A percentile compares a stretch with the other conserved stretches of the same genome.
These are phyloP conservation scores for Propithecus coquereli DNA, from an alignment of 2,113 vertebrate genomes.

Conservation along the genomic window DNA sequence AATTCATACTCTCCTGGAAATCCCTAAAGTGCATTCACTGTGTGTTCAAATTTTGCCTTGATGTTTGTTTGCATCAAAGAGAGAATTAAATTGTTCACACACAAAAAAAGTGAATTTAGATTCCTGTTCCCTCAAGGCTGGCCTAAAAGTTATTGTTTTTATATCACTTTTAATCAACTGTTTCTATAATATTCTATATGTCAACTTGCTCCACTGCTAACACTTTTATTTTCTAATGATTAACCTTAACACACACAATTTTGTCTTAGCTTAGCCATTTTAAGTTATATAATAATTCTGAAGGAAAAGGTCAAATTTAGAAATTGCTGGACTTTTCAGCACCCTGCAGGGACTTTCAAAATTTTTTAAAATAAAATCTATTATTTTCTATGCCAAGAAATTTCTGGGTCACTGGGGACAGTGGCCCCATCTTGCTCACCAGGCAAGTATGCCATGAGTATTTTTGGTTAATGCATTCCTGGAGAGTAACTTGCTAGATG, in stretches of 20 bases:
- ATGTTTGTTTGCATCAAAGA: conserved; percentile 5
- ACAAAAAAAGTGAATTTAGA: background rate
- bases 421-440: accelerated
- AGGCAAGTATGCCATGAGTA: accelerated
- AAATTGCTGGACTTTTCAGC: background rate
- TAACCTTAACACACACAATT: background rate
- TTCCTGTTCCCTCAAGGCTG: background rate
- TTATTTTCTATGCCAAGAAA: background rate
- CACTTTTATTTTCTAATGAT: background rate
- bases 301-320: conserved; percentile 15
- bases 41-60: background rate
- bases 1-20: background rate
- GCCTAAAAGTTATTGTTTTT: conserved; percentile 39
- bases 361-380: background rate
- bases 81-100: conserved; percentile 50
- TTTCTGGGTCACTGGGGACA: background rate
- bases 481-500: no score
- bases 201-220: background rate
- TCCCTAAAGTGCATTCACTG: background rate
- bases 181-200: background rate
- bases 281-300: background rate
- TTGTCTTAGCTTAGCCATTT: background rate
- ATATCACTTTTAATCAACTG: conserved; percentile 27
- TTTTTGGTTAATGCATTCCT: no score
- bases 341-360: background rate